phyloP scores from a whole-genome alignment of 2,888 invertebrate genomes.

The Gymnosoma rotundatum region DNA sequence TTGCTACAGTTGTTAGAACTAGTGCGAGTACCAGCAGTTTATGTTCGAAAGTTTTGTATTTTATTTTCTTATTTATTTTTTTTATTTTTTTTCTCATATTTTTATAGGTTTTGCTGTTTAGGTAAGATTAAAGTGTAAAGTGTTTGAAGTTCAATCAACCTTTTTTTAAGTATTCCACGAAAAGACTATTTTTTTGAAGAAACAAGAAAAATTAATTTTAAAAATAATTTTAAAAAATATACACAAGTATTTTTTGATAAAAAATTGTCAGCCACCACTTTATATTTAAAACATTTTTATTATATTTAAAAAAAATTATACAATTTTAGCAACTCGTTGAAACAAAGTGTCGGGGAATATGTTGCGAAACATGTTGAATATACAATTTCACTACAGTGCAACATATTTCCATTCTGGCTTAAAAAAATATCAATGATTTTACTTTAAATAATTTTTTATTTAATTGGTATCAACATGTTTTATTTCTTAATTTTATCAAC shows the following conservation, averaged over 20 bases:
- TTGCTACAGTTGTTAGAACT: constrained; percentile 3
- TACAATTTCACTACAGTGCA: background rate
- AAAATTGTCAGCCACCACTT: too few relatives aligned
- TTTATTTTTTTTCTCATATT: constrained; percentile 9
- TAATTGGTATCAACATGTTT: too few relatives aligned
- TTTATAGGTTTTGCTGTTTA: constrained; percentile 12
- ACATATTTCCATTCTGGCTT: too few relatives aligned
- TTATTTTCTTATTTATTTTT: constrained; percentile 12
- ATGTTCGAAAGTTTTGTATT: constrained; percentile 6
- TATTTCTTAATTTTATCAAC: too few relatives aligned
- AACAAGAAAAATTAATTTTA: background rate
- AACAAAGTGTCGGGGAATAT: too few relatives aligned
- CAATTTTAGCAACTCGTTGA: background rate
- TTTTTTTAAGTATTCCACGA: background rate
- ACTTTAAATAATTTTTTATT: too few relatives aligned
- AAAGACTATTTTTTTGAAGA: background rate
- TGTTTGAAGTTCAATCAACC: constrained; percentile 47
- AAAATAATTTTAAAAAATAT: background rate
- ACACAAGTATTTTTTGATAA: too few relatives aligned
- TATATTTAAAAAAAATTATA: background rate
- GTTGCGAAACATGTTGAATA: too few relatives aligned
- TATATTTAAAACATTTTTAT: too few relatives aligned
- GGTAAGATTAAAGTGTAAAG: constrained; percentile 26
- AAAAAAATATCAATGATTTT: too few relatives aligned
- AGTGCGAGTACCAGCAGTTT: constrained; percentile 21